A percentile compares a stretch with the other conserved stretches of the same genome.
Evolutionary conservation across 2,888 invertebrate genomes (phyloP).

Genomic region (Dasypolia templi): DNA sequence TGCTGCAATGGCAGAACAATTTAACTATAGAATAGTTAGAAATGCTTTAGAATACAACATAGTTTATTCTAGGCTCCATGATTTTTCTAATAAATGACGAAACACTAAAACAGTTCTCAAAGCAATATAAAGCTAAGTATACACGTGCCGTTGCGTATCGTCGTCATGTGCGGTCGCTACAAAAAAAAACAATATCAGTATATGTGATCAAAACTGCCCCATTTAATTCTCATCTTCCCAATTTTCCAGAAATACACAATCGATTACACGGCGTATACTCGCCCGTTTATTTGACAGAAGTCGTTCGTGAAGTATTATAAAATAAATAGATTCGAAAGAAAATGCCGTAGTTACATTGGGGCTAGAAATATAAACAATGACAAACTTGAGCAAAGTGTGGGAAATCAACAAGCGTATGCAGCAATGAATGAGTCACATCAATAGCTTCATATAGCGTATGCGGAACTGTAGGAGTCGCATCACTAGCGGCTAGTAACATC

Average conservation of each 20-base stretch:
- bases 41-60: conserved; percentile 1
- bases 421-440: conserved; percentile 14
- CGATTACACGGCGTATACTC: conserved; percentile 50
- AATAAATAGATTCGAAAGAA: conserved; percentile 47
- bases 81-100: conserved; percentile 13
- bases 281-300: conserved; percentile 48
- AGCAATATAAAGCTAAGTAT: conserved; percentile 14
- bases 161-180: conserved; percentile 15
- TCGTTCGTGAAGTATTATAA: conserved; percentile 43
- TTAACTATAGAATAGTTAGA: background rate
- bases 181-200: conserved; percentile 63
- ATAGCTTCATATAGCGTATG: conserved; percentile 10
- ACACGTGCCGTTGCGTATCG: conserved; percentile 26
- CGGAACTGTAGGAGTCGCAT: background rate
- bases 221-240: conserved; percentile 71
- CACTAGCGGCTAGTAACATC: conserved; percentile 12
- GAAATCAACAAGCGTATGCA: conserved; percentile 38
- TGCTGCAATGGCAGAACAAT: background rate
- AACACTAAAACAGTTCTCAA: background rate
- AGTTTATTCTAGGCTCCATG: conserved; percentile 6
- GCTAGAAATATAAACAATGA: conserved; percentile 62
- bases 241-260: conserved; percentile 62
- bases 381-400: conserved; percentile 63
- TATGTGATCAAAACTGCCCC: conserved; percentile 71
- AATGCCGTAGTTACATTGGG: conserved; percentile 52